These are phyloP conservation scores for Drosophila burlai DNA, from an alignment of 1,140 invertebrate species.

Conservation along the genomic window DNA sequence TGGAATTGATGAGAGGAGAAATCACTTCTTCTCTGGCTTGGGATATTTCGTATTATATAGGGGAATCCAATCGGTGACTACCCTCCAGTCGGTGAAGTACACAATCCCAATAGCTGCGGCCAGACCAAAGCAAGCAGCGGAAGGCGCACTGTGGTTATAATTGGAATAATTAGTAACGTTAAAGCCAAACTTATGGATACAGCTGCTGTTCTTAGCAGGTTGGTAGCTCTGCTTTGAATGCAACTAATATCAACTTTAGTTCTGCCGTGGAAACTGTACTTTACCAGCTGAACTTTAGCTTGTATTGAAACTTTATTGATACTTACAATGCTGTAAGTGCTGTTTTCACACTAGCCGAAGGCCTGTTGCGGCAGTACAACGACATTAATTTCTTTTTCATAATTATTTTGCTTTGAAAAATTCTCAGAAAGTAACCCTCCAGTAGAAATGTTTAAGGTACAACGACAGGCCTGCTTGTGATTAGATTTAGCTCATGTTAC, in stretches of 20 bases:
- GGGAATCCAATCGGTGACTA: slow-evolving; percentile 60
- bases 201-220: neutral
- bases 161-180: neutral
- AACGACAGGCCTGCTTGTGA: slow-evolving; percentile 3
- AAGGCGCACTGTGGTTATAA: slow-evolving; percentile 44
- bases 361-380: slow-evolving; percentile 23
- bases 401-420: slow-evolving; percentile 33
- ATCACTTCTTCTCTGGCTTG: slow-evolving; percentile 40
- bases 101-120: slow-evolving; percentile 41
- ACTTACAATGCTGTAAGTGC: slow-evolving; percentile 53
- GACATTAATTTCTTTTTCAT: slow-evolving; percentile 45
- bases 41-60: slow-evolving; percentile 66
- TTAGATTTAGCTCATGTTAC: slow-evolving; percentile 13
- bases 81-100: slow-evolving; percentile 66
- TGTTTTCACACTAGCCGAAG: slow-evolving; percentile 13
- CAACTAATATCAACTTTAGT: too few relatives aligned
- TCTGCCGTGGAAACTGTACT: too few relatives aligned
- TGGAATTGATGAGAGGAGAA: neutral
- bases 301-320: neutral
- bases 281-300: too few relatives aligned
- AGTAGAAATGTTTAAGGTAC: slow-evolving; percentile 1
- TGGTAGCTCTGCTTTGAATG: too few relatives aligned
- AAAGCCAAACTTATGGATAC: neutral
- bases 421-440: neutral
- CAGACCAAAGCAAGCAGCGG: slow-evolving; percentile 48